Evolutionary conservation across 2,797 vertebrate species (phyloP), one percentile per base, ranked within the genome.

Genomic region (Schizopygopsis pylzovi): DNA sequence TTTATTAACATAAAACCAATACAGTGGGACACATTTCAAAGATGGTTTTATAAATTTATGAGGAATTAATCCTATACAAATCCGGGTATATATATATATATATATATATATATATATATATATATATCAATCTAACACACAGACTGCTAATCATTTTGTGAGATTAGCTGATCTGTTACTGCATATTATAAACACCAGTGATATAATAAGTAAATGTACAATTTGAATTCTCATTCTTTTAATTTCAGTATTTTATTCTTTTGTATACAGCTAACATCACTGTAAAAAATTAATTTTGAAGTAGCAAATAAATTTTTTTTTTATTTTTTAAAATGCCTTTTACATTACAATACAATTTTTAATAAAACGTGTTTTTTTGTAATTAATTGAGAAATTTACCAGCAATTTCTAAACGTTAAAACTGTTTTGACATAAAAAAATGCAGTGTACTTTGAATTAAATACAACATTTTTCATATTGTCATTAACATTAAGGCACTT

Each of bases 1-100:
- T 85, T 85, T 85, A 80, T 80, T 85, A 52, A 80, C 77, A 82
- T 81, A 81, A 71, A 70, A 70, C 80, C 65, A 71, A 71, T 71
- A 82, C 80, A 82, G 49, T 7, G 33, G 33, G 67, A 82, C 67
- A 82, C 80, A 82, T 70, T 70, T 54, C 25, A 56, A 70, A 70
- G n/a, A 43, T 39, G 49, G 47, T 28, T 52, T 81, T 49, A 81
- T 8, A 81, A 81, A 68, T 52, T 0, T 18, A 45, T 63, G 43
- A 63, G 45, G 20, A 81, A 52, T 68, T 81, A 68, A 52, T 81
- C 28, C 20, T 22, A 68, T 68, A 81, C 63, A 81, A 68, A 68
- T 52, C n/a, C 3, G 15, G 11, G 18, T 49, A 22, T 45, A 63
- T n/a, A 15, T 49, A 47, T 45, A 61, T 63, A 47, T 25, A 18